A percentile compares a stretch with the other conserved stretches of the same genome.
Conservation (phyloP, 1,140 invertebrate species). For the Phocides pigmalion region DNA sequence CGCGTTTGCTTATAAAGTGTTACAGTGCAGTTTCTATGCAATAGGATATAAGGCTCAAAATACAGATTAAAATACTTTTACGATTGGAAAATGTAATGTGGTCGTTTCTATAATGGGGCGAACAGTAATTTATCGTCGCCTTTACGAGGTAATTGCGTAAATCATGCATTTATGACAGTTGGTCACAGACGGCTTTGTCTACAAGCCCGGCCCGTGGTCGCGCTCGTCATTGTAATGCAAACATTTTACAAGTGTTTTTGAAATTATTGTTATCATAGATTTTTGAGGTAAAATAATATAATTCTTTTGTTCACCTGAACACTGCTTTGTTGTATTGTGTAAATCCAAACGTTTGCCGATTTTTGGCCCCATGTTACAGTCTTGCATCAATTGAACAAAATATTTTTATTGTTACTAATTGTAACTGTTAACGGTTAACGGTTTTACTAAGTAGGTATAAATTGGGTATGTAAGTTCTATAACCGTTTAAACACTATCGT, state of each 20-base stretch:
- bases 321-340: slow-evolving; percentile 14
- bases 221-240: slow-evolving; percentile 61
- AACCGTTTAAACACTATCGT: too few relatives aligned
- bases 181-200: slow-evolving; percentile 71
- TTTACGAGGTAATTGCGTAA: slow-evolving; percentile 80
- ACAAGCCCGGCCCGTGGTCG: slow-evolving; percentile 56
- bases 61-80: slow-evolving; percentile 30
- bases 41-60: slow-evolving; percentile 42
- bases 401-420: background rate
- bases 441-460: too few relatives aligned
- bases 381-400: background rate
- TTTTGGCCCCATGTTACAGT: background rate
- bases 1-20: background rate
- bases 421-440: too few relatives aligned
- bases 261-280: slow-evolving; percentile 31
- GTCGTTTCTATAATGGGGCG: slow-evolving; percentile 64
- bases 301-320: slow-evolving; percentile 32
- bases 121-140: slow-evolving; percentile 80
- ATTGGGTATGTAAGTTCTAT: too few relatives aligned
- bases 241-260: slow-evolving; percentile 45
- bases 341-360: slow-evolving; percentile 15
- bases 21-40: background rate
- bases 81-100: slow-evolving; percentile 41
- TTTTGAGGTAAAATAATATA: slow-evolving; percentile 31
- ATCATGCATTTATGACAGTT: slow-evolving; percentile 82